phyloP scores from a whole-genome alignment of 1,140 invertebrate species.

The Magallana ariakensis region DNA sequence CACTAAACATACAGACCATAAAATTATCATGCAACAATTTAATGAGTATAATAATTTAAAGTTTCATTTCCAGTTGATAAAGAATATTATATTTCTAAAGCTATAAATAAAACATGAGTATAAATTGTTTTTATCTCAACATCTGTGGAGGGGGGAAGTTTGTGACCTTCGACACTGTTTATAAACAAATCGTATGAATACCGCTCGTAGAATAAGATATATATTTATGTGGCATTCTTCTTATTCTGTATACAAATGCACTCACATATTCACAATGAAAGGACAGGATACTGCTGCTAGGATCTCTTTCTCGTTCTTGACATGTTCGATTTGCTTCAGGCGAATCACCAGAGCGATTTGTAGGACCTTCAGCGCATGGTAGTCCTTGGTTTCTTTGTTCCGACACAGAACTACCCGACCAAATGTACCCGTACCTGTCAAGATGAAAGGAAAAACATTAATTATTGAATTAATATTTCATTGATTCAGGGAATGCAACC shows the following conservation, averaged over 20 bases:
- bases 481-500: too few relatives aligned
- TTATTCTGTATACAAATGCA: constrained; percentile 51
- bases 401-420: constrained; percentile 92
- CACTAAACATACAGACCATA: too few relatives aligned
- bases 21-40: too few relatives aligned
- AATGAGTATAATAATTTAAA: too few relatives aligned
- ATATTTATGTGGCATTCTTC: background rate
- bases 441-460: background rate
- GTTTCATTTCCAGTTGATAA: too few relatives aligned
- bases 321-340: constrained; percentile 93
- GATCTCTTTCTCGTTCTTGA: constrained; percentile 96
- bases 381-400: constrained; percentile 88
- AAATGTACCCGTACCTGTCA: constrained; percentile 94
- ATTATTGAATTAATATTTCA: too few relatives aligned
- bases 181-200: constrained; percentile 2
- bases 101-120: too few relatives aligned
- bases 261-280: constrained; percentile 97
- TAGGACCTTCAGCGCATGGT: constrained; percentile 94
- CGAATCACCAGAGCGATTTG: constrained; percentile 94
- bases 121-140: too few relatives aligned
- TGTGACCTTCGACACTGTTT: constrained; percentile 2
- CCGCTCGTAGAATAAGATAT: background rate
- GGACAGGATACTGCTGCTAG: constrained; percentile 91
- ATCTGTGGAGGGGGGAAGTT: background rate
- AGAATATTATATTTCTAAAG: too few relatives aligned